These are phyloP conservation scores for Nematostella vectensis DNA, from an alignment of 92 coral and sea anemone genomes.

Conservation along the genomic window DNA sequence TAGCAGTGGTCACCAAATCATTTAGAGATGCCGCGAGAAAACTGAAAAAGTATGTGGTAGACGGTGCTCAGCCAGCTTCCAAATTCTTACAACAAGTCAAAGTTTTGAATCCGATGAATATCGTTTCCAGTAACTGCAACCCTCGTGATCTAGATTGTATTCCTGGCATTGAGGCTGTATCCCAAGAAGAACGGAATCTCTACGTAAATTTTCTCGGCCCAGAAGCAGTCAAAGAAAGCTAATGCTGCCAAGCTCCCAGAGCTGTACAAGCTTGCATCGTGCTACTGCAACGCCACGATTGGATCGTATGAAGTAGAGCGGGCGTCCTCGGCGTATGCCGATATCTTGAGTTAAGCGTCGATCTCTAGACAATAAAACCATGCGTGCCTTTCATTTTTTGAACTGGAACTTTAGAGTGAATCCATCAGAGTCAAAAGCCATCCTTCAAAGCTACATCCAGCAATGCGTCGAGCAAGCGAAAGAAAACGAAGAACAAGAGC, in stretches of 20 bases:
- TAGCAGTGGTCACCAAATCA: conserved; percentile 8
- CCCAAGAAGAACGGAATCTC: conserved; percentile 17
- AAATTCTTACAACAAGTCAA: conserved; percentile 31
- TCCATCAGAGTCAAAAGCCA: conserved; percentile 16
- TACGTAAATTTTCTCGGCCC: conserved; percentile 26
- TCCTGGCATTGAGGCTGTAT: conserved; percentile 49
- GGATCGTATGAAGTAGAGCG: conserved; percentile 47
- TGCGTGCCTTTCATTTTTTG: conserved; percentile 40
- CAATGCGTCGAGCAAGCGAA: not conserved
- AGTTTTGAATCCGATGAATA: conserved; percentile 36
- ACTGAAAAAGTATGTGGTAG: conserved; percentile 34
- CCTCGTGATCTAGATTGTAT: conserved; percentile 22
- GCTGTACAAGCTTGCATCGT: conserved; percentile 46
- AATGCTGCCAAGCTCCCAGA: conserved; percentile 18
- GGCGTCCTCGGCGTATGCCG: conserved; percentile 42
- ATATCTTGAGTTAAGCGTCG: conserved; percentile 46
- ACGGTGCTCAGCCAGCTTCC: conserved; percentile 48
- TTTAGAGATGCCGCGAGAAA: conserved; percentile 33
- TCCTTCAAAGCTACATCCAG: no score
- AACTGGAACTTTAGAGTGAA: conserved; percentile 40
- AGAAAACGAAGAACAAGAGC: not conserved
- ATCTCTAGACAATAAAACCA: conserved; percentile 33
- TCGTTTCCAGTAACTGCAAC: not conserved
- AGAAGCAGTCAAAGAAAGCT: conserved; percentile 25
- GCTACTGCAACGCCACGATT: conserved; percentile 41